A percentile compares a stretch with the other conserved stretches of the same genome.
These are phyloP conservation scores for Norana najaformis DNA, from an alignment of 2,888 invertebrate species.

Conservation along the genomic window DNA sequence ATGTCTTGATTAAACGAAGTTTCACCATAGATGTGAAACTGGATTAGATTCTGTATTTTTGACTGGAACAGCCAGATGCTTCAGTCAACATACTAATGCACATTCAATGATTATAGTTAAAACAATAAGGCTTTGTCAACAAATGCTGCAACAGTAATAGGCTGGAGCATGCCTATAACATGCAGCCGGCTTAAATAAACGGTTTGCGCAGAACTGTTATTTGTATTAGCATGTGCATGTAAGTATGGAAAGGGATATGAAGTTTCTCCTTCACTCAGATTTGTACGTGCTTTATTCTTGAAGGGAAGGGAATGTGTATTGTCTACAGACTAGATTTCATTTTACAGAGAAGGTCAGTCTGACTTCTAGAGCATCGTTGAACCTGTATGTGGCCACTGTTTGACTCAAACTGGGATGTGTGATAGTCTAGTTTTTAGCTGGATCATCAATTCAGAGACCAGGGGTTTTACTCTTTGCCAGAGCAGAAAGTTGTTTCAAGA, in stretches of 20 bases:
- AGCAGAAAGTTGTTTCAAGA: background rate
- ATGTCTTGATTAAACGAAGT: background rate
- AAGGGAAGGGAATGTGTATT: too few species aligned
- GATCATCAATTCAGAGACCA: too few species aligned
- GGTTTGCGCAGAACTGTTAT: background rate
- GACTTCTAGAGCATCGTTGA: too few species aligned
- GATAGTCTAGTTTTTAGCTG: too few species aligned
- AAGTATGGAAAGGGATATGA: background rate
- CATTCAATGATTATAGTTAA: background rate
- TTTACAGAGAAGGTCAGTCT: too few species aligned
- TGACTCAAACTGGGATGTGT: too few species aligned
- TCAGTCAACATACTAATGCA: background rate
- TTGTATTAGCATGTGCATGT: background rate
- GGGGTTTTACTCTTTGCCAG: too few species aligned
- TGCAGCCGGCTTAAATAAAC: background rate
- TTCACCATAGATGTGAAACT: background rate
- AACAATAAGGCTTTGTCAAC: background rate
- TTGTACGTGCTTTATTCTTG: too few species aligned
- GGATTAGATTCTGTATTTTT: background rate
- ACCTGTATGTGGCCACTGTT: too few species aligned
- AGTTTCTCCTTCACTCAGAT: background rate
- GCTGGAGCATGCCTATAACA: background rate
- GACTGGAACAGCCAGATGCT: background rate
- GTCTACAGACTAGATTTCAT: too few species aligned
- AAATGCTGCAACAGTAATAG: background rate